Evolutionary conservation across 1,140 invertebrate genomes (phyloP), one percentile per base, ranked within the genome.

Genomic region (Drosophila rufa): DNA sequence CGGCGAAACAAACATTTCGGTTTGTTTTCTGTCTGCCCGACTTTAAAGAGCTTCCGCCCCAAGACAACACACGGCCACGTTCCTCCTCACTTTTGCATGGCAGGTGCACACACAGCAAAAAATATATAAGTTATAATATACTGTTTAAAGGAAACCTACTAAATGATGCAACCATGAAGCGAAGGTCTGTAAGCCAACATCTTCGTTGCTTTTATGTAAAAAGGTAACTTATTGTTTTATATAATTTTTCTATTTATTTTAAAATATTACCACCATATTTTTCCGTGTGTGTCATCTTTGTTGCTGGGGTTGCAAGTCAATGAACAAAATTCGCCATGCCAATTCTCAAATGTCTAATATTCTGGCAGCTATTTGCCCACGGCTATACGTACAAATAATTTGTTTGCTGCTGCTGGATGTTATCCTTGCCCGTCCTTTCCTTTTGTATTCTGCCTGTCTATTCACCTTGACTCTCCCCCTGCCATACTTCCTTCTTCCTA

Each of bases 291-390:
- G 70, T 43, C 62, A 68, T 65, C 66, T 53, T 61, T 45, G 43
- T 51, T 36, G 36, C 36, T 47, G 69, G 43, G 59, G 64, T 67
- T 82, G 65, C 66, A 66, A 80, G 79, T 79, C 78, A 85, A 84
- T 85, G 81, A 90, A 50, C 53, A 65, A 76, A 85, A 89, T 76
- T 89, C 71, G 78, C 62, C 60, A 81, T 81, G 85, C 85, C 85
- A 89, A 90, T 89, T 90, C 85, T 89, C 81, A 90, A 85, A 89
- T 82, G 85, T 89, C 85, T 89, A 90, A 90, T 90, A 85, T 90
- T 71, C 81, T 79, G 45, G 66, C 61, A 90, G 80, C 69, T 75
- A 80, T 89, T 83, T 78, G 55, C 58, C 80, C 25, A 25, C 40
- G 67, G 67, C 67, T 79, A 60, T 78, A 75, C 80, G 82, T 80